phyloP scores from a whole-genome alignment of 2,113 vertebrate genomes.

The Phaetusa simplex region DNA sequence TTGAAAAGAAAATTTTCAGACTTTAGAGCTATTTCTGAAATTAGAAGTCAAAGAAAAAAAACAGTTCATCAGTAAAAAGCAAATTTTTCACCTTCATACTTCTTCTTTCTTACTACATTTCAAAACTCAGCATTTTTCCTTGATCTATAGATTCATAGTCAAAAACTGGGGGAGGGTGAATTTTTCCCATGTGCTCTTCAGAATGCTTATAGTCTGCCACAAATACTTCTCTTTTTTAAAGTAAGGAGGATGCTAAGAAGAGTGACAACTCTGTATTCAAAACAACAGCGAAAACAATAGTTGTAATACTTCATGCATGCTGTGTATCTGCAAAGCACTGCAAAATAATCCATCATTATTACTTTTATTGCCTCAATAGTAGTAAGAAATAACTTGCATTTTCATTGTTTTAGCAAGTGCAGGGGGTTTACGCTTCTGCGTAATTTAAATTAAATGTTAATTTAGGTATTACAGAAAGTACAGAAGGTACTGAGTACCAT shows the following conservation, averaged over 20 bases:
- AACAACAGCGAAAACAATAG: background rate
- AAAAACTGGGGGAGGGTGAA: background rate
- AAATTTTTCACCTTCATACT: background rate
- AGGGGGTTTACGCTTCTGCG: fast-evolving
- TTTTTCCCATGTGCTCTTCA: background rate
- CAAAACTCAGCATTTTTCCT: background rate
- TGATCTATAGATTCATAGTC: background rate
- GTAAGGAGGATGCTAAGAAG: background rate
- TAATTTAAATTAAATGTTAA: background rate
- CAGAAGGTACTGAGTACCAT: background rate
- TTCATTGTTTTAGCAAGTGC: background rate
- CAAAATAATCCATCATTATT: background rate
- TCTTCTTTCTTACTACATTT: background rate
- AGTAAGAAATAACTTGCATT: background rate
- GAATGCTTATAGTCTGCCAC: background rate
- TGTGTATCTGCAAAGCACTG: background rate
- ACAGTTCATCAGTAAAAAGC: background rate
- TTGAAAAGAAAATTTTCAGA: background rate
- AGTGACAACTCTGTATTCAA: background rate
- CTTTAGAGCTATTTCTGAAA: background rate
- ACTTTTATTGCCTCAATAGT: background rate
- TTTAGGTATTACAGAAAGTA: background rate
- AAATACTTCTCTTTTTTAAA: background rate
- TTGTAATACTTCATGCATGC: background rate
- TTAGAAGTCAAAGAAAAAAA: background rate